Evolutionary conservation across 1,140 invertebrate species (phyloP).

Genomic region (Caenorhabditis brenneri): DNA sequence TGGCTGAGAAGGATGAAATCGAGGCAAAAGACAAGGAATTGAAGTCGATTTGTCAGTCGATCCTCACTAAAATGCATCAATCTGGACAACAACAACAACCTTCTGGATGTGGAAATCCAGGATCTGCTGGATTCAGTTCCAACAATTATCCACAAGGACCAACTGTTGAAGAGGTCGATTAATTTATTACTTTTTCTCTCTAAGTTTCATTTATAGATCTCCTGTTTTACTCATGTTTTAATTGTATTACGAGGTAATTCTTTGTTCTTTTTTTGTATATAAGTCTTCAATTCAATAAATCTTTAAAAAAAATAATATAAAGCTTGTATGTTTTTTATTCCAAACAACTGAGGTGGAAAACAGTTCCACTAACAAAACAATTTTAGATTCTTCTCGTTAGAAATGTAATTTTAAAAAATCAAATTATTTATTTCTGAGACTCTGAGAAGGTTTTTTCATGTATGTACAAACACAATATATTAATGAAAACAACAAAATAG

Average conservation of each 20-base stretch:
- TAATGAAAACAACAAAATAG: not conserved
- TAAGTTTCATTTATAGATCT: not conserved
- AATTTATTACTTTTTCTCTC: not conserved
- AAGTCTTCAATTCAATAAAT: not conserved
- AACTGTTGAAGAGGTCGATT: conserved; percentile 69
- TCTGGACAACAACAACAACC: conserved; percentile 24
- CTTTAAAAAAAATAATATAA: not conserved
- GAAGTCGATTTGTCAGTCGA: conserved; percentile 76
- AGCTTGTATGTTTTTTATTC: not conserved
- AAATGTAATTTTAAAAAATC: too few relatives aligned
- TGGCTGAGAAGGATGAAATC: conserved; percentile 73
- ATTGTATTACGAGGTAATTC: not conserved
- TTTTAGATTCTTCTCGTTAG: too few relatives aligned
- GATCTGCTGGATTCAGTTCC: not conserved
- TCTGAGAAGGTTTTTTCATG: not conserved
- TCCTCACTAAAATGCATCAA: conserved; percentile 73
- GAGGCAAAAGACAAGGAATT: conserved; percentile 72
- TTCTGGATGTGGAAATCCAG: conserved; percentile 6
- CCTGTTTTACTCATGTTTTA: not conserved
- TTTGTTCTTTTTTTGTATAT: not conserved
- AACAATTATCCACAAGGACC: conserved; percentile 56
- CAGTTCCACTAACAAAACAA: too few relatives aligned
- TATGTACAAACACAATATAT: not conserved
- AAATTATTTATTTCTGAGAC: too few relatives aligned
- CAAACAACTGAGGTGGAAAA: too few relatives aligned